Base-by-base conservation (phyloP, 2,113 vertebrate species). In the Columba livia region DNA sequence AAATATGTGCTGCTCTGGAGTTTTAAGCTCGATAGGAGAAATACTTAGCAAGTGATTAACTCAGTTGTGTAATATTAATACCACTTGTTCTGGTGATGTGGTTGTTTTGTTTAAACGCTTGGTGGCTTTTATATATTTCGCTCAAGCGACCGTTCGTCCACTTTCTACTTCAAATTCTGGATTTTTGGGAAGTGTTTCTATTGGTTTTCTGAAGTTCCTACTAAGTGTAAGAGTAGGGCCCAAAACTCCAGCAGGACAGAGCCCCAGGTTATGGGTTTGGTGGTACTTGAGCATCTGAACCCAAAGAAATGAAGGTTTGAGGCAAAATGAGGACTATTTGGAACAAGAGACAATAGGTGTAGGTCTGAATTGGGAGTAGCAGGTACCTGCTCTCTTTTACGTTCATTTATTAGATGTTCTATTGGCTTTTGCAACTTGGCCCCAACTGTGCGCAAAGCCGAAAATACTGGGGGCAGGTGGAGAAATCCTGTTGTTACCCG, bases 1-100 rank as follows among this genome's bases (percentile, higher is more conserved):
- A 25, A 4, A 4, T 69, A 6, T 0, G 2, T 38, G 20, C 48
- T 34, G 8, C 2, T 0, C 28, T 53, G 66, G 72, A 50, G 54
- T 50, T 77, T 21, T 36, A 50, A 54, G 44, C 29, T 40, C 56
- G 48, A 1, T 31, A 47, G 48, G 61, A 21, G 51, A 85, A 83
- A 1, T 34, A 67, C 4, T 51, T 53, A 38, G 40, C 51, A 2
- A 1, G 15, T 57, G 38, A 20, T 74, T 29, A 77, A 77, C 23
- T 56, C 1, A 2, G 32, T 70, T 4, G 1, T 42, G 7, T 83
- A 69, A 42, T 42, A 79, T 28, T 88, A 90, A 72, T 31, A n/a
- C 13, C 54, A 29, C 58, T 78, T 84, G 61, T 65, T 91, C 54
- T 93, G 69, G 29, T 8, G 5, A 28, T 60, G 31, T 8, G 7